Percentiles rank a stretch among this genome's conserved stretches.
Conservation (phyloP, 2,797 vertebrate species). For the Rhincodon typus region DNA sequence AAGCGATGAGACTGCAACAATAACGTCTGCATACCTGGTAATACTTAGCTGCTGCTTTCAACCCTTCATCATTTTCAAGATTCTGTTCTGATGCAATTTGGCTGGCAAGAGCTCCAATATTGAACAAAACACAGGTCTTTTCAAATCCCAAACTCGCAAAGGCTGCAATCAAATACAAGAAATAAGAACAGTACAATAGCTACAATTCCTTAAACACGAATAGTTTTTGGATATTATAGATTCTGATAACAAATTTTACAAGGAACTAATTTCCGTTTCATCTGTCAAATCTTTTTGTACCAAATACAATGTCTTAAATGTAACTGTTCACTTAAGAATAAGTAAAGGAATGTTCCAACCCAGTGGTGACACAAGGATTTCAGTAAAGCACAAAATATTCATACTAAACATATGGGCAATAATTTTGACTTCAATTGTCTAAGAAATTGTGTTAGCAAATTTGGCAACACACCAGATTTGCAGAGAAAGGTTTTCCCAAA, state of each 20-base stretch:
- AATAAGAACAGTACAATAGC: neutral
- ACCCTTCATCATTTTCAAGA: conserved; percentile 89
- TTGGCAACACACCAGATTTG: neutral
- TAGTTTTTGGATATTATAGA: neutral
- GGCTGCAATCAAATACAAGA: conserved; percentile 55
- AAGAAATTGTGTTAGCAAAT: neutral
- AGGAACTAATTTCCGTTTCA: neutral
- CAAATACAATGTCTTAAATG: neutral
- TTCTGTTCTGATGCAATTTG: conserved; percentile 97
- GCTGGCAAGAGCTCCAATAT: conserved; percentile 86
- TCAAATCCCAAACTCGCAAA: conserved; percentile 93
- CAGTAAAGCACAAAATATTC: neutral
- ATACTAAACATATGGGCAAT: neutral
- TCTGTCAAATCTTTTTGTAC: neutral
- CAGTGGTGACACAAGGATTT: neutral
- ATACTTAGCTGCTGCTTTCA: conserved; percentile 86
- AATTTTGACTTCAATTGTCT: neutral
- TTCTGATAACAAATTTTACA: neutral
- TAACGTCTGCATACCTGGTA: conserved; percentile 72
- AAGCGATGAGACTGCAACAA: neutral
- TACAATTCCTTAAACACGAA: neutral
- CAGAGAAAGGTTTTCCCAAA: neutral
- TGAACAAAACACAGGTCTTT: conserved; percentile 96
- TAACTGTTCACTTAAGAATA: neutral
- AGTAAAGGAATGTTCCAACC: neutral